Conservation (phyloP, 2,113 vertebrate genomes). For the Orycteropus afer region DNA sequence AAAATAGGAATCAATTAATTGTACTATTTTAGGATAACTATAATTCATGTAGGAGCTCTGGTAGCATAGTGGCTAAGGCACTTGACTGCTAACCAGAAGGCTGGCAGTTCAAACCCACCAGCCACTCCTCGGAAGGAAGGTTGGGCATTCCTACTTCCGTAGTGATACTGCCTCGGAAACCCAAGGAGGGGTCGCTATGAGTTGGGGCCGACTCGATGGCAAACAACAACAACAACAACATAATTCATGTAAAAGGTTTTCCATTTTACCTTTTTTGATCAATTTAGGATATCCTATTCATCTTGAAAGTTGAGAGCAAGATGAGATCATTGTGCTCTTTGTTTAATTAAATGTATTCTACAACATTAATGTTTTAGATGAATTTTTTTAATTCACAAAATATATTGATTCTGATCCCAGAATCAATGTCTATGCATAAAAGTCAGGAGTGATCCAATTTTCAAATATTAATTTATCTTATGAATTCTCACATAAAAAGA, state of each 20-base stretch:
- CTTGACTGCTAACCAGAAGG: no score
- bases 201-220: no score
- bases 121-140: no score
- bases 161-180: no score
- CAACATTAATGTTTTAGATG: conserved; percentile 29
- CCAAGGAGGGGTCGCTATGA: no score
- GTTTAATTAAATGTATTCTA: conserved; percentile 34
- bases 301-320: conserved; percentile 49
- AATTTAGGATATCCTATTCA: neutral
- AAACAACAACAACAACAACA: no score
- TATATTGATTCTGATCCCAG: conserved; percentile 40
- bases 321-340: neutral
- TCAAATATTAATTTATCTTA: conserved; percentile 59
- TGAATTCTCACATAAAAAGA: conserved; percentile 44
- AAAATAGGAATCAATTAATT: neutral
- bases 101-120: no score
- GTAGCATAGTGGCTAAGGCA: no score
- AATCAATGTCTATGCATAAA: conserved; percentile 56
- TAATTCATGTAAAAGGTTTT: neutral
- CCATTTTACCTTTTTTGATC: neutral
- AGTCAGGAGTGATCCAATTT: conserved; percentile 24
- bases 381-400: conserved; percentile 50
- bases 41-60: neutral
- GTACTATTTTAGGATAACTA: neutral
- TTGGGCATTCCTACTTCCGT: no score